Evolutionary conservation across 2,113 vertebrate species (phyloP).

Genomic region (Amazona vittata): DNA sequence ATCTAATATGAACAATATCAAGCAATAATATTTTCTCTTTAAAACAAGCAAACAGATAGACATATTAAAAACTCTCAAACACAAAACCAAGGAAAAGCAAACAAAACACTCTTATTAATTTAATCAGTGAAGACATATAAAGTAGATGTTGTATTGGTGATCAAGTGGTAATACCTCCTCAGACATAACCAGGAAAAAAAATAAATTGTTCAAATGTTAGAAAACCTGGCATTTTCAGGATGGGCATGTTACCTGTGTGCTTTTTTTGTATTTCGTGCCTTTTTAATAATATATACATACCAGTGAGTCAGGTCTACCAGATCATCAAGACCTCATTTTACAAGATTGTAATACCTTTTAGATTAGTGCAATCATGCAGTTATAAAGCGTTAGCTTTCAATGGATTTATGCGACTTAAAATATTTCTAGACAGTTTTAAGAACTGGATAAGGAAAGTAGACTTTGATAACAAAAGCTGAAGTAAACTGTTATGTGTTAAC

Average conservation of each 20-base stretch:
- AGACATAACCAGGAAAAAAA: not conserved
- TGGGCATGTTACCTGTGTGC: accelerated
- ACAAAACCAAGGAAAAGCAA: not conserved
- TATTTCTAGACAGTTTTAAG: not conserved
- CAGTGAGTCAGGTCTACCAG: not conserved
- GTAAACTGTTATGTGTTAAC: not conserved
- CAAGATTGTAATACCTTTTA: not conserved
- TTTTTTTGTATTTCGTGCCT: not conserved
- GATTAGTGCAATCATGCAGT: not conserved
- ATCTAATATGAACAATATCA: not conserved
- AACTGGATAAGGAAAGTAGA: not conserved
- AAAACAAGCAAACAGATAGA: not conserved
- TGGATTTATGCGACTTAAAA: not conserved
- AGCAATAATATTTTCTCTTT: not conserved
- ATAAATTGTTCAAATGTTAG: not conserved
- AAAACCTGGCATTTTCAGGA: not conserved
- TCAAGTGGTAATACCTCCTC: not conserved
- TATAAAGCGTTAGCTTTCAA: not conserved
- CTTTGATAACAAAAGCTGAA: not conserved
- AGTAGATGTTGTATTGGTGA: not conserved
- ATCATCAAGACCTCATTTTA: not conserved
- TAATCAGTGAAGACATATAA: not conserved
- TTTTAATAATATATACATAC: no score
- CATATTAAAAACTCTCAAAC: not conserved
- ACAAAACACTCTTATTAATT: not conserved